Evolutionary conservation across 92 coral and sea anemone species (phyloP), one percentile per base, ranked within the genome.

Genomic region (Ricordea florida): DNA sequence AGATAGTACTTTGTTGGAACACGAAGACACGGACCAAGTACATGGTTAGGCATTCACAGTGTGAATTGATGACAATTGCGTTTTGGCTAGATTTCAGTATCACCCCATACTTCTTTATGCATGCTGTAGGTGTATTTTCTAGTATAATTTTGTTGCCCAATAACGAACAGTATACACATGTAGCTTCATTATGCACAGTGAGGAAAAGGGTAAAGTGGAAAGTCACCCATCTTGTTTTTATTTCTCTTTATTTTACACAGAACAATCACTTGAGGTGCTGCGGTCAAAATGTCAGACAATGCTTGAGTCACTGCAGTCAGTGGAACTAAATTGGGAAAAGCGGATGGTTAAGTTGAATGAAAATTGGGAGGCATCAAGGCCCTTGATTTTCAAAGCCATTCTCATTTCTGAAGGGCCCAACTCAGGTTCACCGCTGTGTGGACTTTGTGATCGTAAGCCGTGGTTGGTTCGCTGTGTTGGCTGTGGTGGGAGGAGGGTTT

Each of bases 331-430:
- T 3, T 34, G 47, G 48, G 66, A 36, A 59, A 34, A 22, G 13
- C 20, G 66, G 6, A 59, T 59, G 66, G 66, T 10, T 20, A 35
- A 6, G 22, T 2, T 59, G 41, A 59, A 36, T 18, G 48, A 20
- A 59, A 59, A 59, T 36, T 59, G 66, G 66, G 66, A 35, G 20
- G 48, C 66, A 10, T 59, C 46, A 9, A 35, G 21, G 21, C 37
- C 66, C 8, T 36, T 21, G 18, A 35, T 59, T 59, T 59, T 59
- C 46, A 23, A 58, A 58, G 45, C 66, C 46, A 58, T 58, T 58
- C 46, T 58, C 29, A 27, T 18, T 35, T 58, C 23, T 17, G 26
- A 20, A 33, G 17, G 35, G 18, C n/a, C 45, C 10, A 32, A 2
- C 8, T 10, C 23, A 33, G 24, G 7, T 9, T 34, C 53, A 47